Conservation (phyloP, 1,140 invertebrate genomes). For the Drosophila quadrilineata region DNA sequence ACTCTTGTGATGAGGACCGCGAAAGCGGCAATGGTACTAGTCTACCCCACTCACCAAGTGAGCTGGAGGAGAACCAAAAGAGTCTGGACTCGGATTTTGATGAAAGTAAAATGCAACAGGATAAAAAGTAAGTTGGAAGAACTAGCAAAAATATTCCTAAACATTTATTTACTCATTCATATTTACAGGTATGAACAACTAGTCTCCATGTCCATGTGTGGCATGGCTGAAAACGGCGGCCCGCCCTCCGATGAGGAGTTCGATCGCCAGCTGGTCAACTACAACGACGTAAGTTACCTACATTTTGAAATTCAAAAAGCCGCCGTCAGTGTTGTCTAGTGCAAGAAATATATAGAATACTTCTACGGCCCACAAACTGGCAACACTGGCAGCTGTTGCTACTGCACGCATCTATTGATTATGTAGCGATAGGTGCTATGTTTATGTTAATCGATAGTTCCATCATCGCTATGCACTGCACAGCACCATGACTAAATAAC, state of each 20-base stretch:
- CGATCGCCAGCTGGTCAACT: constrained; percentile 86
- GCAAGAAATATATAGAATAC: too few relatives aligned
- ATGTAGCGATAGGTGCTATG: too few relatives aligned
- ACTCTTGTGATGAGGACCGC: constrained; percentile 93
- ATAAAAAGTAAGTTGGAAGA: constrained; percentile 82
- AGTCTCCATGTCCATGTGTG: constrained; percentile 90
- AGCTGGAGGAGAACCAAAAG: constrained; percentile 87
- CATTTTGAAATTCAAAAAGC: too few relatives aligned
- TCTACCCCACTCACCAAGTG: constrained; percentile 95
- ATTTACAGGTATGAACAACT: constrained; percentile 83
- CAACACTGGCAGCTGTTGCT: constrained; percentile 45
- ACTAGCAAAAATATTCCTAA: too few relatives aligned
- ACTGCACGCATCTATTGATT: too few relatives aligned
- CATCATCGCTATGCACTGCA: constrained; percentile 30
- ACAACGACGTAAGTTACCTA: constrained; percentile 75
- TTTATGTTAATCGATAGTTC: too few relatives aligned
- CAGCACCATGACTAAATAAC: too few relatives aligned
- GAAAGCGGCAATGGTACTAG: constrained; percentile 97
- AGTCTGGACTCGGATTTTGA: constrained; percentile 91
- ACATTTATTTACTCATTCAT: not conserved
- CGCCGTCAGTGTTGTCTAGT: too few relatives aligned
- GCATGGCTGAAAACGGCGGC: constrained; percentile 85
- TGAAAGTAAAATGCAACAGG: constrained; percentile 85
- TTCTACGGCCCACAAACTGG: too few relatives aligned
- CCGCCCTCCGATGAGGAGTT: constrained; percentile 86